These are phyloP conservation scores for Meloidogyne hapla DNA, from an alignment of 1,140 invertebrate species.

Conservation along the genomic window DNA sequence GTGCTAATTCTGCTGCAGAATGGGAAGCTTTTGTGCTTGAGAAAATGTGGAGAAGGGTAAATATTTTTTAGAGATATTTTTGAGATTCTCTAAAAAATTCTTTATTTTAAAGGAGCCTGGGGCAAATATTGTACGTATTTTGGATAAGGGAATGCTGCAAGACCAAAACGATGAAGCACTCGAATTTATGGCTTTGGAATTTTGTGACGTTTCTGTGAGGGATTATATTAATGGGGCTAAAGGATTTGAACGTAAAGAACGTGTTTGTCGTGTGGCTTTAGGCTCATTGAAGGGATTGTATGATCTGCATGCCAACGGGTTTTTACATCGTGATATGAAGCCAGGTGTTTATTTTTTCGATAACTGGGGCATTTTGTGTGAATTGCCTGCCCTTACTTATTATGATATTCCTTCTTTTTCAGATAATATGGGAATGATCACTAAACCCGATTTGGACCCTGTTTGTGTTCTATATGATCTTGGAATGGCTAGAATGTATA, in stretches of 20 bases:
- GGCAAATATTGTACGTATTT: slow-evolving; percentile 42
- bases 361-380: slow-evolving; percentile 47
- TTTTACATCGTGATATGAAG: slow-evolving; percentile 47
- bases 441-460: slow-evolving; percentile 15
- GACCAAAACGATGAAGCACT: slow-evolving; percentile 48
- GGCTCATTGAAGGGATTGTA: slow-evolving; percentile 51
- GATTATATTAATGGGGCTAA: slow-evolving; percentile 39
- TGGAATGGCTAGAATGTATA: slow-evolving; percentile 47
- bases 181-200: slow-evolving; percentile 52
- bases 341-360: slow-evolving; percentile 29
- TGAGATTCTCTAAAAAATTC: not conserved
- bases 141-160: slow-evolving; percentile 49
- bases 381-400: too few species aligned
- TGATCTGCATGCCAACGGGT: slow-evolving; percentile 43
- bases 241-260: slow-evolving; percentile 13
- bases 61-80: not conserved
- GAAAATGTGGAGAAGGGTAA: slow-evolving; percentile 33
- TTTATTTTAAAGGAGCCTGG: slow-evolving; percentile 31
- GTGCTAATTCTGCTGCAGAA: slow-evolving; percentile 38
- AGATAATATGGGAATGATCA: slow-evolving; percentile 6
- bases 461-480: slow-evolving; percentile 44
- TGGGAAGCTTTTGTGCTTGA: slow-evolving; percentile 46
- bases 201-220: slow-evolving; percentile 35
- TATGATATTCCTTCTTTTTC: not conserved
- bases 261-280: slow-evolving; percentile 38